Evolutionary conservation across 1,140 invertebrate species (phyloP), one percentile per base, ranked within the genome.

Genomic region (Steinernema feltiae): DNA sequence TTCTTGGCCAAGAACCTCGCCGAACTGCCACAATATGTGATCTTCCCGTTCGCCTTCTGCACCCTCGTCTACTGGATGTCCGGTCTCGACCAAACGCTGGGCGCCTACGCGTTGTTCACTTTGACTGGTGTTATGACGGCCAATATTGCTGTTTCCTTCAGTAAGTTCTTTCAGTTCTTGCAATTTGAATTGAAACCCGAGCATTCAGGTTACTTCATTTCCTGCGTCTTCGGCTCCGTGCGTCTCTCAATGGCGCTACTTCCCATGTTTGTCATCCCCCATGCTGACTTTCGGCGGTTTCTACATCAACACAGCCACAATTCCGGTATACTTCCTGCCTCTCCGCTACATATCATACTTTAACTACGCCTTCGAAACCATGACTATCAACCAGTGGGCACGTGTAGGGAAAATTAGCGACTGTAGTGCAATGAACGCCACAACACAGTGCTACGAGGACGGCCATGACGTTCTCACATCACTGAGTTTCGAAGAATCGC

Each of bases 251-350:
- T 96, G n/a, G 92, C 93, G 0, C 89, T 97, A 70, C 93, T 93
- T 0, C 93, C 94, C 21, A 93, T 94, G 0, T 89, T 96, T 21
- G 91, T 96, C 69, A 93, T 96, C 75, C 94, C 94, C 0, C n/a
- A 92, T 97, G 85, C 89, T 97, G 87, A 87, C 97, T 12, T 97
- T 97, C 86, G 94, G 94, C 69, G 95, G 95, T 69, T 97, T 95
- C 88, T 97, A 96, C 86, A 87, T 98, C 21, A 96, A 97, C 85
- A 88, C 75, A 80, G 93, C 92, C 1, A 93, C 93, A 0, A 91
- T 95, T 41, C 94, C 94, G 0, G 86, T 89, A 0, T 97, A 94
- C 83, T 91, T 97, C 71, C 89, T 91, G 72, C 97, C 94, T 94
- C 88, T 97, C 72, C 93, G 93, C 18, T 93, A 94, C 86, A 87